Evolutionary conservation across 2,888 invertebrate species (phyloP).

Genomic region (Idaea aversata): DNA sequence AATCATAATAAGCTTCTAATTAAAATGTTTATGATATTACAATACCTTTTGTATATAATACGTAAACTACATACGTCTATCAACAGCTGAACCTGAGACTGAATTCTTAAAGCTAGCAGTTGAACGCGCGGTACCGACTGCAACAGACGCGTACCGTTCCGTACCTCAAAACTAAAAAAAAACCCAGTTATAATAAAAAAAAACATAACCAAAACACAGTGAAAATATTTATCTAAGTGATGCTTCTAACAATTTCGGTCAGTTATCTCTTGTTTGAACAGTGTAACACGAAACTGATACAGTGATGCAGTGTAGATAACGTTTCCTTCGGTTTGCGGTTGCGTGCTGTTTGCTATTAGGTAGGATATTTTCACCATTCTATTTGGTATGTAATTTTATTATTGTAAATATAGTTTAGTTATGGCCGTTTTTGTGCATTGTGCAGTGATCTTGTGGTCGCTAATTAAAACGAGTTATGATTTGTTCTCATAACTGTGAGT

Average conservation of each 20-base stretch:
- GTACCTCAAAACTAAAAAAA: neutral
- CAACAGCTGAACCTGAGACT: neutral
- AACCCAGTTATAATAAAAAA: neutral
- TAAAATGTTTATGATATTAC: neutral
- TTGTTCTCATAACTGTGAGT: neutral
- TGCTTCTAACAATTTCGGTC: neutral
- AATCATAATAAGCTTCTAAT: neutral
- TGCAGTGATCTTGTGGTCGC: slow-evolving; percentile 10
- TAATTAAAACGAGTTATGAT: neutral
- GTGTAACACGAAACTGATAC: slow-evolving; percentile 54
- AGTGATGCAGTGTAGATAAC: slow-evolving; percentile 58
- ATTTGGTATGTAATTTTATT: slow-evolving; percentile 17
- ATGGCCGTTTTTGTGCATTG: neutral
- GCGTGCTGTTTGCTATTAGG: slow-evolving; percentile 48
- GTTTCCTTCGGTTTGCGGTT: slow-evolving; percentile 63
- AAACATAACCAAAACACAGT: neutral
- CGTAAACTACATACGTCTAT: neutral
- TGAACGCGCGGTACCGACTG: neutral
- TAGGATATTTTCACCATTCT: slow-evolving; percentile 35
- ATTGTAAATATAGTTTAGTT: neutral
- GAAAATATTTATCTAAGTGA: neutral
- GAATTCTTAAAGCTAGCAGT: neutral
- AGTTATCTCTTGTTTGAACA: slow-evolving; percentile 59
- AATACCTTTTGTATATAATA: neutral
- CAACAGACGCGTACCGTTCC: neutral